Evolutionary conservation across 2,797 vertebrate species (phyloP).

Genomic region (Lacerta viridis): DNA sequence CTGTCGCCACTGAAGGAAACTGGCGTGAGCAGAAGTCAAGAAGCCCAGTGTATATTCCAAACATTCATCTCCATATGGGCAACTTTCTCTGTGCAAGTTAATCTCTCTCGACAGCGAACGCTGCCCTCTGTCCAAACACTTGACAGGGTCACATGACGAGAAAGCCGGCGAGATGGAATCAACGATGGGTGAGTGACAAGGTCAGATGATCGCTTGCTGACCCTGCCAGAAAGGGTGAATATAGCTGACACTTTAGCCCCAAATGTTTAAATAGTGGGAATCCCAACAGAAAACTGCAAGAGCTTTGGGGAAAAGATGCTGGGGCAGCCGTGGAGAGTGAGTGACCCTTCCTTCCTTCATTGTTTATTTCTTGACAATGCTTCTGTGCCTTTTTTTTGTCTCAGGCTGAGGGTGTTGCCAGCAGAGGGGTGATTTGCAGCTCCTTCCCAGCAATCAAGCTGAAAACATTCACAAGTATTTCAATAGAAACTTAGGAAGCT

Average conservation of each 20-base stretch:
- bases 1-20: no score
- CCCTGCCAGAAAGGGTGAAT: constrained; percentile 53
- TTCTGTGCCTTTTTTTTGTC: background rate
- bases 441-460: background rate
- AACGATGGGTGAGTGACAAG: constrained; percentile 47
- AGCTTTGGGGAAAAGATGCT: background rate
- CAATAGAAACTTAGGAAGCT: background rate
- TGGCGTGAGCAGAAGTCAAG: background rate
- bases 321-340: background rate
- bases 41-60: background rate
- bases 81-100: constrained; percentile 39
- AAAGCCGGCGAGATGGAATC: constrained; percentile 42
- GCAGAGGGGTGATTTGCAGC: no score
- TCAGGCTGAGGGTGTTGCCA: background rate
- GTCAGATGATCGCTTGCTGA: constrained; percentile 51
- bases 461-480: background rate
- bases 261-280: constrained; percentile 28
- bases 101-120: constrained; percentile 47
- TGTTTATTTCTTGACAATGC: background rate
- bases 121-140: constrained; percentile 58
- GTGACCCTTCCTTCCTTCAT: background rate
- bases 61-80: background rate
- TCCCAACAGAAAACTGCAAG: constrained; percentile 32
- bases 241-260: constrained; percentile 53
- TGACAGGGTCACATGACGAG: constrained; percentile 67